Evolutionary conservation across 2,888 invertebrate genomes (phyloP).

Genomic region (Neoitamus cyanurus): DNA sequence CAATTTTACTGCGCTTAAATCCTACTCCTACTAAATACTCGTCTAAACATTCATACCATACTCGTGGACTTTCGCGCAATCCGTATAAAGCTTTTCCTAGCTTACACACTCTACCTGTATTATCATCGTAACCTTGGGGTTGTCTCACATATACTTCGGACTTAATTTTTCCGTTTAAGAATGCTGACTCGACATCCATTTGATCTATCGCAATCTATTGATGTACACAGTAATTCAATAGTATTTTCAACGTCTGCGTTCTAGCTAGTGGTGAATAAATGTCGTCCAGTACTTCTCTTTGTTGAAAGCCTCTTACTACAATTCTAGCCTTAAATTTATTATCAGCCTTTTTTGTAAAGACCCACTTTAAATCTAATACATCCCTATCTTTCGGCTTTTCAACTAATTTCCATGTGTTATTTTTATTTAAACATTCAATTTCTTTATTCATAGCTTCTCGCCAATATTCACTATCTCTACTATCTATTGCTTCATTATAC

Average conservation of each 20-base stretch:
- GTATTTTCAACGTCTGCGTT: too few species aligned
- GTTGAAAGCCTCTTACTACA: constrained; percentile 52
- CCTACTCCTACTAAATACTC: constrained; percentile 53
- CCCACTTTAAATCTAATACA: not conserved
- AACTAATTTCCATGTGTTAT: constrained; percentile 52
- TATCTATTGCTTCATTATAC: constrained; percentile 57
- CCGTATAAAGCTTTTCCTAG: constrained; percentile 58
- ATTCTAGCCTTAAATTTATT: constrained; percentile 55
- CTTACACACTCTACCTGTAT: constrained; percentile 56
- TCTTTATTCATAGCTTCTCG: constrained; percentile 55
- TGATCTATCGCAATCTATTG: too few species aligned
- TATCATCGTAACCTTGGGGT: constrained; percentile 57
- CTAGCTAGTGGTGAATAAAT: too few species aligned
- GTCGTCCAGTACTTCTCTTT: constrained; percentile 52
- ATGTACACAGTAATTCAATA: too few species aligned
- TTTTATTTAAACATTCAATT: not conserved
- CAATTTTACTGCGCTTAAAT: constrained; percentile 52
- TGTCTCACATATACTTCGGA: constrained; percentile 55
- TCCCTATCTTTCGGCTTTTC: constrained; percentile 50
- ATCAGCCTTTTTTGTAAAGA: constrained; percentile 54
- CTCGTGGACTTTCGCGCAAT: constrained; percentile 51
- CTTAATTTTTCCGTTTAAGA: constrained; percentile 54
- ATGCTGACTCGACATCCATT: too few species aligned
- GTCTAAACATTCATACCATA: constrained; percentile 45
- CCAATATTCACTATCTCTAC: constrained; percentile 54